phyloP scores from a whole-genome alignment of 2,113 vertebrate genomes.

The Nothocercus nigrocapillus region DNA sequence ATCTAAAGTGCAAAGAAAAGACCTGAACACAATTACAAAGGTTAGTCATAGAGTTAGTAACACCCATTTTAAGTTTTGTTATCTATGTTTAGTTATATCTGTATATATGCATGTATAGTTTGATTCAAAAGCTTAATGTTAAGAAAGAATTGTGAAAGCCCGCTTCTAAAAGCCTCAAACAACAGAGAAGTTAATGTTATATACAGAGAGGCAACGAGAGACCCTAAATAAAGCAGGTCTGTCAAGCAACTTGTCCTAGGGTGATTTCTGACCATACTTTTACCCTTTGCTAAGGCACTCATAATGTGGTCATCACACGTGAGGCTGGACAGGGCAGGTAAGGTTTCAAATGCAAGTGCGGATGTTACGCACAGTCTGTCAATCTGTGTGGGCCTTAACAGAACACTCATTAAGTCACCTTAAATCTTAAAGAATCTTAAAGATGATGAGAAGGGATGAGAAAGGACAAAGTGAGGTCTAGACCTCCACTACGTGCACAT shows the following conservation, averaged over 20 bases:
- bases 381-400: rapidly evolving
- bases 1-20: background rate
- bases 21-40: background rate
- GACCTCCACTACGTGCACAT: no score
- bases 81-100: background rate
- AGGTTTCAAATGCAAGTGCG: background rate
- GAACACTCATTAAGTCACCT: background rate
- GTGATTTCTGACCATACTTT: background rate
- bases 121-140: background rate
- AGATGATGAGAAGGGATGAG: background rate
- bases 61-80: background rate
- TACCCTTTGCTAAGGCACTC: background rate
- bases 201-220: background rate
- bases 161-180: background rate
- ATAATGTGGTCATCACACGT: background rate
- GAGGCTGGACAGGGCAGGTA: background rate
- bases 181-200: background rate
- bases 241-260: background rate
- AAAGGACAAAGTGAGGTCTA: no score
- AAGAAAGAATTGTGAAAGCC: background rate
- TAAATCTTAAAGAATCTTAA: background rate
- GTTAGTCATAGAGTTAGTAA: background rate
- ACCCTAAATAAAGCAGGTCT: background rate
- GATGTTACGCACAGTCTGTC: background rate
- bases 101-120: background rate